These are phyloP conservation scores for Nymphalis io DNA, from an alignment of 1,140 invertebrate genomes.

Conservation along the genomic window DNA sequence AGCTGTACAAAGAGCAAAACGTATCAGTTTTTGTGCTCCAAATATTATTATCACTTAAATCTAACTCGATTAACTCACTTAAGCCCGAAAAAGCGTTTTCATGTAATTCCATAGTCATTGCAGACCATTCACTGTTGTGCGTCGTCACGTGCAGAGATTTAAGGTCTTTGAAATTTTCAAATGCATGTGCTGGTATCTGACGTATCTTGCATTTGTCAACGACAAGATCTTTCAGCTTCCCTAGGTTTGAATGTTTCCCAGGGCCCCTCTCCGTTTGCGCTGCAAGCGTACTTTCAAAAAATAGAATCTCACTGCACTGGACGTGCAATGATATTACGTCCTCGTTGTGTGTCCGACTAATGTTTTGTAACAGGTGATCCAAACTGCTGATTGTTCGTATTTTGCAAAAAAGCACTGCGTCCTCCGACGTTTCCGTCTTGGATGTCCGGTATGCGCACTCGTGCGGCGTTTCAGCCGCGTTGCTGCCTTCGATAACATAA, in stretches of 20 bases:
- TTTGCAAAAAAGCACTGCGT: conserved; percentile 74
- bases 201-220: conserved; percentile 91
- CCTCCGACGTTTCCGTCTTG: conserved; percentile 70
- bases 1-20: conserved; percentile 87
- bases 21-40: conserved; percentile 87
- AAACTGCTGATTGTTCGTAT: conserved; percentile 76
- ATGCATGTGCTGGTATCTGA: conserved; percentile 85
- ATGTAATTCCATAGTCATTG: conserved; percentile 88
- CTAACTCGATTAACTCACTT: conserved; percentile 84
- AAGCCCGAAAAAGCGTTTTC: conserved; percentile 86
- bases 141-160: conserved; percentile 86
- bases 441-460: conserved; percentile 74
- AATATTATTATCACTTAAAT: conserved; percentile 90
- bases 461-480: conserved; percentile 71
- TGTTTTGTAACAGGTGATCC: conserved; percentile 74
- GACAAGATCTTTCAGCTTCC: conserved; percentile 84
- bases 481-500: conserved; percentile 63
- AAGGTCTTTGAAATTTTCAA: conserved; percentile 85
- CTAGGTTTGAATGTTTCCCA: conserved; percentile 69
- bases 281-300: conserved; percentile 87
- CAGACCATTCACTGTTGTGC: conserved; percentile 90
- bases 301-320: conserved; percentile 89
- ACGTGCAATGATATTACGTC: conserved; percentile 84
- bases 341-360: conserved; percentile 68
- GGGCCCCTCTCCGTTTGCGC: conserved; percentile 59